phyloP scores from a whole-genome alignment of 2,888 invertebrate species.

The Phania funesta region DNA sequence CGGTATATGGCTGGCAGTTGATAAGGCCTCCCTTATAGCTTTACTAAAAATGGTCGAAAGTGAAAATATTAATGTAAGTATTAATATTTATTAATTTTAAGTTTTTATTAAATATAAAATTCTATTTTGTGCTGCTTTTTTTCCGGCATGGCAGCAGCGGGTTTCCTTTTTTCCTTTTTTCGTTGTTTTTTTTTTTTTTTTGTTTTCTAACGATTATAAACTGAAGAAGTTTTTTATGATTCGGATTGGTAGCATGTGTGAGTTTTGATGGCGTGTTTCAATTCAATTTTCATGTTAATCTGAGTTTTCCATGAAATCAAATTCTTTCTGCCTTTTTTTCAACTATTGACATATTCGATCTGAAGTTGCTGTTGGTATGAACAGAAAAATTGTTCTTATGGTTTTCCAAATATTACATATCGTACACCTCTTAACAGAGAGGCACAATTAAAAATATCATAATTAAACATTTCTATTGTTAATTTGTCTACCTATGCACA shows the following conservation, averaged over 20 bases:
- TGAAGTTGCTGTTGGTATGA: not conserved
- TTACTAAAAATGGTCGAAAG: slow-evolving; percentile 83
- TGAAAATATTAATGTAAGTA: slow-evolving; percentile 83
- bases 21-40: slow-evolving; percentile 85
- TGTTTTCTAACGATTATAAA: slow-evolving; percentile 36
- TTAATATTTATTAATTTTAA: slow-evolving; percentile 40
- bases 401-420: too few species aligned
- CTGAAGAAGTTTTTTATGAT: not conserved
- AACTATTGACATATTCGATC: not conserved
- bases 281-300: slow-evolving; percentile 52
- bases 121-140: slow-evolving; percentile 1
- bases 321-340: not conserved
- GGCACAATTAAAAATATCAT: too few species aligned
- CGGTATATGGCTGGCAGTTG: slow-evolving; percentile 86
- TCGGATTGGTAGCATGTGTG: not conserved
- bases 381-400: not conserved
- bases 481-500: too few species aligned
- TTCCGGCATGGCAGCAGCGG: not conserved
- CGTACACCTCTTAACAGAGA: too few species aligned
- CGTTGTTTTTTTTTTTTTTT: not conserved
- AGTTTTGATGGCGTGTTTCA: slow-evolving; percentile 38
- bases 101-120: slow-evolving; percentile 13
- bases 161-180: not conserved
- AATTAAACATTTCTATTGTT: too few species aligned
- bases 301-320: slow-evolving; percentile 52